phyloP scores from a whole-genome alignment of 2,888 invertebrate genomes.

The Hololepta plana region DNA sequence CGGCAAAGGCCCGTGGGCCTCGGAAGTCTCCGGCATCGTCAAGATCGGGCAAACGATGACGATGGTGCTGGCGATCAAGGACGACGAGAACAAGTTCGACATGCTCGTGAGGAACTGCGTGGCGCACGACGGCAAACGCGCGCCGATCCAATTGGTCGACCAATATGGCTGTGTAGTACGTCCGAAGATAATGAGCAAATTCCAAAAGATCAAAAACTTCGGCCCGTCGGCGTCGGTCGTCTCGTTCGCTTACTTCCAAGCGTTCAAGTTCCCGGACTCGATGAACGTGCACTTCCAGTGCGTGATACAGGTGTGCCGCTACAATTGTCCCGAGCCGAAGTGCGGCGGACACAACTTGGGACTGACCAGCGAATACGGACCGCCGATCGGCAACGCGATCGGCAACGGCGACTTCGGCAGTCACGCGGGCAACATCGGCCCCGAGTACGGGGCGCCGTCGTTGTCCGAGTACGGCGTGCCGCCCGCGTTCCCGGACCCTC shows the following conservation, averaged over 20 bases:
- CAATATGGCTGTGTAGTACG: constrained; percentile 86
- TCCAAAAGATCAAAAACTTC: constrained; percentile 92
- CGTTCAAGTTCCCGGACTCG: constrained; percentile 91
- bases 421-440: constrained; percentile 24
- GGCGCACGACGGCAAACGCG: constrained; percentile 84
- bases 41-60: constrained; percentile 96
- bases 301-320: constrained; percentile 85
- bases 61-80: constrained; percentile 89
- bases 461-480: constrained; percentile 53
- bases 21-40: constrained; percentile 86
- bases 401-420: constrained; percentile 25
- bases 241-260: constrained; percentile 91
- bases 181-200: constrained; percentile 88
- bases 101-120: constrained; percentile 90
- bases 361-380: constrained; percentile 43
- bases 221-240: constrained; percentile 88
- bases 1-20: constrained; percentile 94
- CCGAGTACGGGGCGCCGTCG: constrained; percentile 58
- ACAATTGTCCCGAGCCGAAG: constrained; percentile 85
- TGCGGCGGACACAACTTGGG: constrained; percentile 49
- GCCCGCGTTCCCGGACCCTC: constrained; percentile 70
- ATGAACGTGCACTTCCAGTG: constrained; percentile 97
- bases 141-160: constrained; percentile 83
- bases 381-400: constrained; percentile 30
- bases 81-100: constrained; percentile 90